These are phyloP conservation scores for Ophiodon elongatus DNA, from an alignment of 2,113 vertebrate species.

Conservation along the genomic window DNA sequence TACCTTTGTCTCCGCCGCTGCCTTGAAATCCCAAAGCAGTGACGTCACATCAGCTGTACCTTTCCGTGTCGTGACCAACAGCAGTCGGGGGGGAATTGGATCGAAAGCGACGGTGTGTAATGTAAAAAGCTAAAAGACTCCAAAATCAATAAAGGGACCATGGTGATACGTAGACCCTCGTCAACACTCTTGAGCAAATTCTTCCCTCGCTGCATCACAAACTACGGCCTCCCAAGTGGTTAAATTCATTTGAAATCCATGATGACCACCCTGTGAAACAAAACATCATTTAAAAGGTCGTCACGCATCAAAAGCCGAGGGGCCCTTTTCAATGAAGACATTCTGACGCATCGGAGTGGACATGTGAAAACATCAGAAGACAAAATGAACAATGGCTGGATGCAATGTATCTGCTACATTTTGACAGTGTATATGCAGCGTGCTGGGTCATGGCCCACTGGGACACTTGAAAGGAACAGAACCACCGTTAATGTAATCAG, in stretches of 20 bases:
- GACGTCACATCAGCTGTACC: constrained; percentile 24
- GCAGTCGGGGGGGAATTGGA: not conserved
- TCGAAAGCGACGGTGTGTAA: constrained; percentile 20
- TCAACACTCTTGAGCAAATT: not conserved
- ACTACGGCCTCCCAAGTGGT: not conserved
- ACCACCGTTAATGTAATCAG: not conserved
- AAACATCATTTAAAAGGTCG: not conserved
- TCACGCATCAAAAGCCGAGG: not conserved
- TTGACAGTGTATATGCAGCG: not conserved
- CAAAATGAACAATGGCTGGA: not conserved
- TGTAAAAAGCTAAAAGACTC: not conserved
- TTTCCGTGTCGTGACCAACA: constrained; percentile 20
- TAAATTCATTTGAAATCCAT: not conserved
- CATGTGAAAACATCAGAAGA: not conserved
- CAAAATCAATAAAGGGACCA: not conserved
- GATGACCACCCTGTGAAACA: not conserved
- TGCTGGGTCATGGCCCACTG: not conserved
- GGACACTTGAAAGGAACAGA: not conserved
- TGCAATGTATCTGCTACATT: not conserved
- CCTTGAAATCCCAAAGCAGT: constrained; percentile 28
- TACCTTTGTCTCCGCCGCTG: constrained; percentile 39
- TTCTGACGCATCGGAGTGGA: not conserved
- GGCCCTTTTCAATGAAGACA: not conserved
- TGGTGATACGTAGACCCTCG: not conserved
- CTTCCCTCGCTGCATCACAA: not conserved